Base-by-base conservation (phyloP, 2,888 invertebrate genomes). In the Margaritifera margaritifera region DNA sequence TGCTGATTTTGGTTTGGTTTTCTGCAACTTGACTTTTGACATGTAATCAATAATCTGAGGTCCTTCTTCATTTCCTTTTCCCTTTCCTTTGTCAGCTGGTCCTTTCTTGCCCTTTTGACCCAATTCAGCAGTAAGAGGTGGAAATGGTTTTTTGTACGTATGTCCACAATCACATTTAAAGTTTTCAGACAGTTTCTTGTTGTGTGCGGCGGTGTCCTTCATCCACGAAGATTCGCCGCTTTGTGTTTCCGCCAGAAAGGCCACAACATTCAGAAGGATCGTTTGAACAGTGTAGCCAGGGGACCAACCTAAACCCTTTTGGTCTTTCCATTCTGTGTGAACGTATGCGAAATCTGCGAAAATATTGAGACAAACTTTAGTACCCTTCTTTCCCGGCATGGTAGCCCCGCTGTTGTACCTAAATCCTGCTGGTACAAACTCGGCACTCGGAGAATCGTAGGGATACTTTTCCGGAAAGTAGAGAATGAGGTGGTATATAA, bases 281-380 rank as follows among this genome's bases (percentile, higher is more conserved):
- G 84, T 84, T 75, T 86, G 86, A 1, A 85, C 80, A 15, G 86
- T 84, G 69, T 86, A 86, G 8, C 84, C 85, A 4, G 86, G 85
- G 18, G 84, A 83, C 86, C 86, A 86, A 11, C 86, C 86, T 0
- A 80, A 62, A 1, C 80, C 79, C 56, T 84, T 86, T 74, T 85
- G 79, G 62, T 80, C 78, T 58, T 82, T 81, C 86, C 86, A 86
- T 72, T 86, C 86, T 18, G 82, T 80, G 69, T 86, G 86, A 51
- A 78, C 79, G 59, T 79, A 73, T 52, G 84, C 84, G 66, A 85
- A 86, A 72, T 86, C 86, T 6, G 85, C 83, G 75, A 86, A 86
- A 22, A 86, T 86, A 68, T 85, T 83, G 62, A 86, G 72, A 27
- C 86, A 86, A 0, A 85, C 81, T 69, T 83, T 79, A 22, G 82